A percentile compares a stretch with the other conserved stretches of the same genome.
phyloP scores from a whole-genome alignment of 2,888 invertebrate species.

The Drosophila koepferae region DNA sequence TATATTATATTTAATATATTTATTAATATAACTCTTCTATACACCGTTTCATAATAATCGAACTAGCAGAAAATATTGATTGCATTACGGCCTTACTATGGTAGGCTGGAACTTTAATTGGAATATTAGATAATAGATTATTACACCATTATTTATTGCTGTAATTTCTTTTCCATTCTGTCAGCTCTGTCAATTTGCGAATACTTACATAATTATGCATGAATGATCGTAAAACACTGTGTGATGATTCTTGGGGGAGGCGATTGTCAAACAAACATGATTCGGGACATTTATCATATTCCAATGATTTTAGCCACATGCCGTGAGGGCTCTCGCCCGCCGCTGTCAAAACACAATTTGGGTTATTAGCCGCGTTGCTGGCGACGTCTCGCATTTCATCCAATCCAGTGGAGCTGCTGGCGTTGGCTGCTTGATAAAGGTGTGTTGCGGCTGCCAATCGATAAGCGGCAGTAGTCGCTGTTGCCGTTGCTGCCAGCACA shows the following conservation, averaged over 20 bases:
- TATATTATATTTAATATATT: too few species aligned
- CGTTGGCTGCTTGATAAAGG: conserved; percentile 69
- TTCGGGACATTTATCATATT: conserved; percentile 68
- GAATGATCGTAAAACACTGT: conserved; percentile 42
- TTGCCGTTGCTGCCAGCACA: conserved; percentile 63
- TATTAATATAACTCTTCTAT: neutral
- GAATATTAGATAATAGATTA: neutral
- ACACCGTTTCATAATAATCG: neutral
- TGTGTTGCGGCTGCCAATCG: conserved; percentile 80
- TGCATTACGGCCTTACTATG: neutral
- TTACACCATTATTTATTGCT: conserved; percentile 15
- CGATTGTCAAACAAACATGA: conserved; percentile 58
- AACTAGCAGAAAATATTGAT: too few species aligned
- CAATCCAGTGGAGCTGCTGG: conserved; percentile 62
- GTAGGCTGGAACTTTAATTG: neutral
- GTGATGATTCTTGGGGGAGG: conserved; percentile 38
- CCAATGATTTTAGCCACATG: conserved; percentile 60
- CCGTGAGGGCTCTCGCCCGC: conserved; percentile 35
- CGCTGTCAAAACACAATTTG: conserved; percentile 78
- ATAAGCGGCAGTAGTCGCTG: conserved; percentile 69
- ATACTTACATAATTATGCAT: conserved; percentile 48
- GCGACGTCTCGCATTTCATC: conserved; percentile 73
- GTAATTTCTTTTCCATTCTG: conserved; percentile 9
- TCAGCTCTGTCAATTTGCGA: conserved; percentile 40
- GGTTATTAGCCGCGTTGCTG: conserved; percentile 64